A percentile compares a stretch with the other conserved stretches of the same genome.
phyloP scores from a whole-genome alignment of 2,888 invertebrate genomes.

The Leucophora obtusa region DNA sequence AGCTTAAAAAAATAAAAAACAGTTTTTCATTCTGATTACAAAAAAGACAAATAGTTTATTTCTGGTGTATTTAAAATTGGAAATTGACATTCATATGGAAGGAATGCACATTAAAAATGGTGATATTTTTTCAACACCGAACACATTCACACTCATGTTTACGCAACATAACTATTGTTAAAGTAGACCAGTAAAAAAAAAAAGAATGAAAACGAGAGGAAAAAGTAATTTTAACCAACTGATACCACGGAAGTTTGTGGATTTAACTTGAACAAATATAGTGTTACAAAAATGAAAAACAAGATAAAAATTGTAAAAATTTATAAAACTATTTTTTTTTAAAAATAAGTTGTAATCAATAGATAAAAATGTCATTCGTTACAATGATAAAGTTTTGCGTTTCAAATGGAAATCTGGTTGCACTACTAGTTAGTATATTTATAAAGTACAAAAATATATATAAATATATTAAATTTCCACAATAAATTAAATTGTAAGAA shows the following conservation, averaged over 20 bases:
- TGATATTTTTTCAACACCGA: constrained; percentile 20
- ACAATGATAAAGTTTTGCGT: constrained; percentile 16
- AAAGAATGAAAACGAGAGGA: neutral
- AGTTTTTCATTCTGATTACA: constrained; percentile 5
- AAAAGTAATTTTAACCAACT: constrained; percentile 43
- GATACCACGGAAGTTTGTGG: constrained; percentile 56
- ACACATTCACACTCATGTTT: constrained; percentile 23
- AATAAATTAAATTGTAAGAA: neutral
- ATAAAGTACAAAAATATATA: neutral
- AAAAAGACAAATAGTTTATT: neutral
- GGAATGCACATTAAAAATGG: constrained; percentile 23
- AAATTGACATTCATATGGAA: constrained; percentile 47
- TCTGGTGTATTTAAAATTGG: constrained; percentile 50
- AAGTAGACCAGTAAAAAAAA: neutral
- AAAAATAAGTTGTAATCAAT: constrained; percentile 45
- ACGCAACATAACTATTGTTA: constrained; percentile 11
- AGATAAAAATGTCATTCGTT: constrained; percentile 42
- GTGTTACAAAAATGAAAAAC: neutral
- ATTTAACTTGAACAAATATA: constrained; percentile 36
- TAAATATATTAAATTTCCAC: neutral
- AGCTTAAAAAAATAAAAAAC: too few species aligned
- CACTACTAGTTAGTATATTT: neutral
- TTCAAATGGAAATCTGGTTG: neutral
- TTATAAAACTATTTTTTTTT: constrained; percentile 10
- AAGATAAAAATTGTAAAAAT: constrained; percentile 4